phyloP scores from a whole-genome alignment of 1,140 invertebrate species.

The Drosophila sp. region DNA sequence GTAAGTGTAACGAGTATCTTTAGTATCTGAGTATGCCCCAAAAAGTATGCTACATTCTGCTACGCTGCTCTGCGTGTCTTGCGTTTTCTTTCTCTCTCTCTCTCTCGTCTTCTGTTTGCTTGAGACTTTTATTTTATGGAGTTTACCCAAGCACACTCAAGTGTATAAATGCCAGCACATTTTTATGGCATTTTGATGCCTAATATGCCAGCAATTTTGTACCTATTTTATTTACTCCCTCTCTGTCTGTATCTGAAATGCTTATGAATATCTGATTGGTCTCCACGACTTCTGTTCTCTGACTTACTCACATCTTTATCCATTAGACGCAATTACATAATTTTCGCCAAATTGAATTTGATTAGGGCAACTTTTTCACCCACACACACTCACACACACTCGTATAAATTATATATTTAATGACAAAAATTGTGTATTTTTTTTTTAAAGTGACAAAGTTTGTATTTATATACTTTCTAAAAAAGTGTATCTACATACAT shows the following conservation, averaged over 20 bases:
- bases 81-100: slow-evolving; percentile 38
- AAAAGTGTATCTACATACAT: background rate
- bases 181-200: slow-evolving; percentile 74
- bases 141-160: slow-evolving; percentile 59
- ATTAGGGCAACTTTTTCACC: slow-evolving; percentile 31
- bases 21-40: slow-evolving; percentile 19
- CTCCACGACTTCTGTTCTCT: background rate
- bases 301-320: slow-evolving; percentile 38
- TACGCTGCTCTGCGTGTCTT: slow-evolving; percentile 27
- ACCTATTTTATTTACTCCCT: slow-evolving; percentile 66
- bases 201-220: slow-evolving; percentile 74
- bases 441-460: background rate
- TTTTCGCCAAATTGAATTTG: slow-evolving; percentile 66
- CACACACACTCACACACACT: background rate
- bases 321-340: slow-evolving; percentile 69
- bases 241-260: slow-evolving; percentile 3
- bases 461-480: background rate
- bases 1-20: slow-evolving; percentile 1
- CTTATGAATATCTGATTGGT: slow-evolving; percentile 57
- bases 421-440: background rate
- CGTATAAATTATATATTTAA: slow-evolving; percentile 49
- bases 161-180: slow-evolving; percentile 63
- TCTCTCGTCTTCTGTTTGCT: slow-evolving; percentile 8
- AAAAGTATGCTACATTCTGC: slow-evolving; percentile 37
- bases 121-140: slow-evolving; percentile 59